These are phyloP conservation scores for Mythimna loreyi DNA, from an alignment of 2,888 invertebrate species.

Conservation along the genomic window DNA sequence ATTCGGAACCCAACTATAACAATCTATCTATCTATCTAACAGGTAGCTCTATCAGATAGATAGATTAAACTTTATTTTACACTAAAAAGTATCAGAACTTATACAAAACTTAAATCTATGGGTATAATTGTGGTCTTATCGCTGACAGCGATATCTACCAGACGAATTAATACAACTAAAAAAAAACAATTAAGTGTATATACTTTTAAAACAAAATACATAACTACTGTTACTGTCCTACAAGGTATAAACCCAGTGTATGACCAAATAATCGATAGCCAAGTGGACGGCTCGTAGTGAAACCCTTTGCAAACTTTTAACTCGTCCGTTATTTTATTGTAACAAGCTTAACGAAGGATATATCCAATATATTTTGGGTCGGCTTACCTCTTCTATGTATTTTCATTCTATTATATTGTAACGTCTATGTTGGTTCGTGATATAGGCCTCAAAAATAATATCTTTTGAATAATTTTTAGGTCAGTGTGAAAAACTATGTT, in stretches of 20 bases:
- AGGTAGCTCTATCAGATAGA: too few species aligned
- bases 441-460: not conserved
- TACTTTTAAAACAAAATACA: too few species aligned
- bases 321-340: constrained; percentile 46
- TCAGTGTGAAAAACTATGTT: not conserved
- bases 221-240: not conserved
- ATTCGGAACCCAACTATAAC: too few species aligned
- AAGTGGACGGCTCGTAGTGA: constrained; percentile 29
- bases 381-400: constrained; percentile 2
- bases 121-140: too few species aligned
- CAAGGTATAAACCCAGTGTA: constrained; percentile 9
- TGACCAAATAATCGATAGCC: constrained; percentile 38
- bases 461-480: not conserved
- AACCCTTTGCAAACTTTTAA: constrained; percentile 47
- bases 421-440: not conserved
- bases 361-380: constrained; percentile 41
- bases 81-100: too few species aligned
- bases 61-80: too few species aligned
- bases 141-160: too few species aligned
- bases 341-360: constrained; percentile 39
- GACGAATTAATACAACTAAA: too few species aligned
- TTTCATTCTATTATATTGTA: constrained; percentile 11
- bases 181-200: too few species aligned
- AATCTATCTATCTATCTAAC: too few species aligned
- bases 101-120: too few species aligned